phyloP scores from a whole-genome alignment of 2,797 vertebrate species.

The Liparis tanakae region DNA sequence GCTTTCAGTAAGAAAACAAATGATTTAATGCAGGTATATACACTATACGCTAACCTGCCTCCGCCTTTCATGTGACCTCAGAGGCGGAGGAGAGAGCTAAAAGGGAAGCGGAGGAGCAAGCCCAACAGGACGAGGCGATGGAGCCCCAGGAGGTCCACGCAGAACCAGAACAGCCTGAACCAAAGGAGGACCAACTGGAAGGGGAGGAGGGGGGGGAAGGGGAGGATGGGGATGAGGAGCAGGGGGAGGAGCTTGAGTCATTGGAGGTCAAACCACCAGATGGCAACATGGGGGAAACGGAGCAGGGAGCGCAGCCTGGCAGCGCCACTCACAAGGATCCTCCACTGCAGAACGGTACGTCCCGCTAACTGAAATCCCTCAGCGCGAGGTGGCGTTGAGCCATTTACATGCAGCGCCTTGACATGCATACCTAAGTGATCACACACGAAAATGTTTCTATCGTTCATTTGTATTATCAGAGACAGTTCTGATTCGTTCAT shows the following conservation, averaged over 20 bases:
- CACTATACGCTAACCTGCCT: slow-evolving; percentile 19
- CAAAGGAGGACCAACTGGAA: slow-evolving; percentile 68
- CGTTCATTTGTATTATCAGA: neutral
- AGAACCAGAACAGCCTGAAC: slow-evolving; percentile 60
- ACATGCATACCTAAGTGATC: neutral
- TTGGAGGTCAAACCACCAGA: slow-evolving; percentile 61
- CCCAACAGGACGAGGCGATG: slow-evolving; percentile 79
- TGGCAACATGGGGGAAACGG: slow-evolving; percentile 47
- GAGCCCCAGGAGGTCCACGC: slow-evolving; percentile 75
- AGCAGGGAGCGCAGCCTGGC: slow-evolving; percentile 45
- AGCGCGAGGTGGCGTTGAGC: neutral
- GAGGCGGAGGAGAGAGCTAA: slow-evolving; percentile 87
- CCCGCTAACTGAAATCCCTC: neutral
- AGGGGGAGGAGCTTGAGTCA: slow-evolving; percentile 49
- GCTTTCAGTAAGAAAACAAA: slow-evolving; percentile 9
- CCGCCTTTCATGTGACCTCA: slow-evolving; percentile 46
- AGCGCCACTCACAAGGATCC: slow-evolving; percentile 48
- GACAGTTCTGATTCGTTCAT: neutral
- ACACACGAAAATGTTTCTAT: neutral
- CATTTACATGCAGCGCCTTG: too few relatives aligned
- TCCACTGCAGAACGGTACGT: slow-evolving; percentile 86
- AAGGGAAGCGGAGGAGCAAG: slow-evolving; percentile 73
- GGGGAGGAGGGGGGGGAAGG: slow-evolving; percentile 44
- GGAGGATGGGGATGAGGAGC: too few relatives aligned
- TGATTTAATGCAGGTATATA: slow-evolving; percentile 1